A percentile compares a stretch with the other conserved stretches of the same genome.
phyloP scores from a whole-genome alignment of 1,140 invertebrate species.

The Panulirus ornatus region DNA sequence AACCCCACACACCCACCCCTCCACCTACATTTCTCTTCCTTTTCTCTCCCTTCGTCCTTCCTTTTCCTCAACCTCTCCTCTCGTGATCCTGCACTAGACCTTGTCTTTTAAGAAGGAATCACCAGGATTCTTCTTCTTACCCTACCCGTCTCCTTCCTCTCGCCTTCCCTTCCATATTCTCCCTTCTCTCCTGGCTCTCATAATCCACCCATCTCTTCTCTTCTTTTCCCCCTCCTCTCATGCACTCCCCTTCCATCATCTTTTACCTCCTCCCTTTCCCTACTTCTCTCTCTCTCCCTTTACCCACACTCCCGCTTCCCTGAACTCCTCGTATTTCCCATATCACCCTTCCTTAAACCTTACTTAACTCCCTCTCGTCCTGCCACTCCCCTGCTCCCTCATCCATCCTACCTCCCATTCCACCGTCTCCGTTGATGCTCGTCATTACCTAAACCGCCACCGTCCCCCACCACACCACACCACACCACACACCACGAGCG shows the following conservation, averaged over 20 bases:
- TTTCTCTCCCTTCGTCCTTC: too few relatives aligned
- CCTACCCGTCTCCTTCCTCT: neutral
- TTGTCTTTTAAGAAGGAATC: too few relatives aligned
- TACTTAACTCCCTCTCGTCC: neutral
- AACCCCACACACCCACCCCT: too few relatives aligned
- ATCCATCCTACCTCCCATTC: neutral
- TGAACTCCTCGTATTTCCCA: neutral
- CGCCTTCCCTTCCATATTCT: neutral
- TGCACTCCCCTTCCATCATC: neutral
- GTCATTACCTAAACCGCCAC: too few relatives aligned
- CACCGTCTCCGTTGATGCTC: too few relatives aligned
- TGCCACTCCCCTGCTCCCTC: neutral
- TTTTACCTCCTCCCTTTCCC: neutral
- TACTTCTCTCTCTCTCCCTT: neutral
- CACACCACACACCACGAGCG: too few relatives aligned
- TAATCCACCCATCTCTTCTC: neutral
- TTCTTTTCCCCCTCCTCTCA: neutral
- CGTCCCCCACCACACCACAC: too few relatives aligned
- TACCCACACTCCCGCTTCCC: neutral
- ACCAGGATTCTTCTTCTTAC: too few relatives aligned
- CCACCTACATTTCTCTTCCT: too few relatives aligned
- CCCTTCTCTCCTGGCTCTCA: neutral
- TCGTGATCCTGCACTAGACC: too few relatives aligned
- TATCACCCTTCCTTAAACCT: neutral
- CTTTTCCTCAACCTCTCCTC: too few relatives aligned